Base-by-base conservation (phyloP, 2,113 vertebrate species). In the Emydura subglobosa region DNA sequence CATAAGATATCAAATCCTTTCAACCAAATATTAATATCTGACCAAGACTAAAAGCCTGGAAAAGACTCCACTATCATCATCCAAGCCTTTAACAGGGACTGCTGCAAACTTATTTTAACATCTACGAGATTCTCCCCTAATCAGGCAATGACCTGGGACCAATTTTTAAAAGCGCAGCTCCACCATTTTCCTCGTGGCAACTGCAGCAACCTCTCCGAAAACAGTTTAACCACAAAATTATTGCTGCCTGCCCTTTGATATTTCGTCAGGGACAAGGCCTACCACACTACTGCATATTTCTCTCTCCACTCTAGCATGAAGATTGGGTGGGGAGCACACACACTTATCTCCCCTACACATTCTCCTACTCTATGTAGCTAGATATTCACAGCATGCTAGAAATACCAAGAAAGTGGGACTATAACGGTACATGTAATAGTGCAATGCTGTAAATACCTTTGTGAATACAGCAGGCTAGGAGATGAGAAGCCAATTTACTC, bases 391-490 rank as follows among this genome's bases (percentile, higher is more conserved):
- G 49, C 19, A 19, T 34, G 81, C 29, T 39, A 34, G 12, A 86
- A 90, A 24, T 7, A 61, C 39, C 34, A 39, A 3, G 19, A 61
- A 68, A 80, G 22, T 8, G 85, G 51, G 49, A 17, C 42, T 31
- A 83, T 72, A 91, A 95, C 83, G 31, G 49, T 57, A 97, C 2
- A 87, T 51, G 82, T 85, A 86, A 57, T 29, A 91, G 79, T 34
- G 7, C 11, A 42, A 74, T 51, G 55, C 21, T 85, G 85, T 87
- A 83, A 59, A 51, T 49, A 1, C 1, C 47, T 4, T 42, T 50
- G 1, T 13, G 47, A 42, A 87, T 85, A 84, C 68, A 87, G 55
- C 1, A 85, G 34, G 31, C 17, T 86, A 34, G 49, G 79, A 91
- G 44, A 44, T 1, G 1, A 57, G 24, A 72, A 80, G 85, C 82